Base-by-base conservation (phyloP, 2,113 vertebrate species). In the Caracal caracal region DNA sequence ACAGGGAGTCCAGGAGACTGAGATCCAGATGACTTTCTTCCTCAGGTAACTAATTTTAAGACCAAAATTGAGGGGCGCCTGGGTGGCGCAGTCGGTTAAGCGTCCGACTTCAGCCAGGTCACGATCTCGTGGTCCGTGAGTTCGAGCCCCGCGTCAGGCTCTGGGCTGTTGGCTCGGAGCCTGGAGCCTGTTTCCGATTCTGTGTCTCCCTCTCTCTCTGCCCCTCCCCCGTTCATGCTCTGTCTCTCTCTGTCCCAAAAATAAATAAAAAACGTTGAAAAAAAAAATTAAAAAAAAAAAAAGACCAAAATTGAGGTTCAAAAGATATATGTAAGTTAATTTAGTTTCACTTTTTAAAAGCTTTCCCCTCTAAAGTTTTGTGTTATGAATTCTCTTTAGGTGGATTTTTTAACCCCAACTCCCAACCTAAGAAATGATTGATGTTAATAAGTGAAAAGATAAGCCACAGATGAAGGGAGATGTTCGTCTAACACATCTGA, bases 1-100 rank as follows among this genome's bases (percentile, higher is more conserved):
- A 81, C 7, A 22, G 30, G 30, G 85, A 85, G 35, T 59, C 53
- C 33, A 30, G 53, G 93, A 88, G 35, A 51, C 73, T 78, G 66
- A 19, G 93, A 51, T 6, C n/a, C 82, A 97, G 93, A 78, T 40
- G 78, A 90, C 5, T 92, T 97, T 96, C 51, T 88, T 86, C 96
- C 40, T 88, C 59, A 93, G 28, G 80, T 35, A 84, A 37, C 6
- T 80, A 89, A 88, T 71, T n/a, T 28, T 63, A 96, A 98, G 20
- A 68, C 95, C 75, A 73, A 19, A 93, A 63, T 2, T 92, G 66
- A 56, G 5, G 6, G n/a, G n/a, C n/a, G n/a, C n/a, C n/a, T n/a
- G n/a, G n/a, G n/a, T n/a, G n/a, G n/a, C n/a, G n/a, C n/a, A n/a
- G n/a, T n/a, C n/a, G n/a, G n/a, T n/a, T n/a, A n/a, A n/a, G n/a